Evolutionary conservation across 1,140 invertebrate genomes (phyloP).

Genomic region (Eupristina koningsbergeri): DNA sequence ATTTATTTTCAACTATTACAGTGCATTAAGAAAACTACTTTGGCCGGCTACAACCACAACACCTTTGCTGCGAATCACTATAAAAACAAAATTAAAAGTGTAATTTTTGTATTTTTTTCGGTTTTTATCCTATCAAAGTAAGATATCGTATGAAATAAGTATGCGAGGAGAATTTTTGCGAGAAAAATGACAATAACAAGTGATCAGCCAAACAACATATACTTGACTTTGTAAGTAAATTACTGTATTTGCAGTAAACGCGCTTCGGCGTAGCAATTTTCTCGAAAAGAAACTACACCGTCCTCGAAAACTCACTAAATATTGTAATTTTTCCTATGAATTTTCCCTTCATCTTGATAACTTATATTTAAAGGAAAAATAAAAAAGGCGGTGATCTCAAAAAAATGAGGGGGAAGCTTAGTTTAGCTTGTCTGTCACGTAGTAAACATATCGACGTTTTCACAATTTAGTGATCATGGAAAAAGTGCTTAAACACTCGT

Average conservation of each 20-base stretch:
- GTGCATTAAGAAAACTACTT: not conserved
- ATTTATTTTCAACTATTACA: not conserved
- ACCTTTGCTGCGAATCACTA: no score
- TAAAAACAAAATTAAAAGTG: no score
- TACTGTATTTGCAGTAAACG: conserved; percentile 1
- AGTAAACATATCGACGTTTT: not conserved
- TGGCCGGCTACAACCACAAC: not conserved
- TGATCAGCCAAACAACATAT: not conserved
- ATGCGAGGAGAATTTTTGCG: not conserved
- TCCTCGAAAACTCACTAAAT: not conserved
- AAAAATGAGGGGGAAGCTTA: not conserved
- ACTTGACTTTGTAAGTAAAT: conserved; percentile 9
- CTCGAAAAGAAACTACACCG: not conserved
- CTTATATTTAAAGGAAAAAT: not conserved
- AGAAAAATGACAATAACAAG: not conserved
- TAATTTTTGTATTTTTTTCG: not conserved
- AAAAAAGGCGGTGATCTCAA: not conserved
- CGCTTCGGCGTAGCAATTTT: not conserved
- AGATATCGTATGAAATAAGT: not conserved
- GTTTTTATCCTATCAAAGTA: not conserved
- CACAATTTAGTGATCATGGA: not conserved
- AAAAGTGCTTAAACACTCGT: not conserved
- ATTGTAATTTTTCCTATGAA: conserved; percentile 5
- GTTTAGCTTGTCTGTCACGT: not conserved
- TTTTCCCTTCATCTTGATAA: not conserved